A percentile compares a stretch with the other conserved stretches of the same genome.
These are phyloP conservation scores for Meganola albula DNA, from an alignment of 2,888 invertebrate genomes.

Conservation along the genomic window DNA sequence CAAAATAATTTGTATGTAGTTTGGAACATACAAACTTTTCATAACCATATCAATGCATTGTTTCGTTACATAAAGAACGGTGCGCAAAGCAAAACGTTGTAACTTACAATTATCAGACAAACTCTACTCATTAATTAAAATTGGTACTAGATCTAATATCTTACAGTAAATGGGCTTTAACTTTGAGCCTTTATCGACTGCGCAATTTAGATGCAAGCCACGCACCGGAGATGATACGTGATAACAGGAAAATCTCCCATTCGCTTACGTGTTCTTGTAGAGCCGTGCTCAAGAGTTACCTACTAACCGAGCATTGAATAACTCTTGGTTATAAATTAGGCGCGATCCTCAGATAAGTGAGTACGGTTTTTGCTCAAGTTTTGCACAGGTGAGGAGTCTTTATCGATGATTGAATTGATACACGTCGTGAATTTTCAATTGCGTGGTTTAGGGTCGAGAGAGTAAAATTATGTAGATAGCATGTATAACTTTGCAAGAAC, in stretches of 20 bases:
- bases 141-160: conserved; percentile 35
- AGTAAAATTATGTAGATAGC: conserved; percentile 17
- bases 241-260: conserved; percentile 77
- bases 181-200: conserved; percentile 42
- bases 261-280: conserved; percentile 71
- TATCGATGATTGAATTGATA: conserved; percentile 69
- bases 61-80: too few relatives aligned
- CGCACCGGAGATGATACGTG: conserved; percentile 74
- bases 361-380: conserved; percentile 62
- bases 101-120: conserved; percentile 29
- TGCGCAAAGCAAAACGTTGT: conserved; percentile 28
- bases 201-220: conserved; percentile 55
- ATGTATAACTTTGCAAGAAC: too few relatives aligned
- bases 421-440: conserved; percentile 59
- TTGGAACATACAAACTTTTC: too few relatives aligned
- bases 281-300: conserved; percentile 37
- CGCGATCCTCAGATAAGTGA: conserved; percentile 67
- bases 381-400: conserved; percentile 65
- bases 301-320: conserved; percentile 65
- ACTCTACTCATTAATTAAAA: conserved; percentile 32
- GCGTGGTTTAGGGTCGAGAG: conserved; percentile 17
- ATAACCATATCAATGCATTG: too few relatives aligned
- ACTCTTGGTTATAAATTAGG: conserved; percentile 72
- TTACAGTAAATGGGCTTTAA: conserved; percentile 48
- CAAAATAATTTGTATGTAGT: too few relatives aligned